Conservation (phyloP, 2,113 vertebrate species). For the Prionailurus viverrinus region DNA sequence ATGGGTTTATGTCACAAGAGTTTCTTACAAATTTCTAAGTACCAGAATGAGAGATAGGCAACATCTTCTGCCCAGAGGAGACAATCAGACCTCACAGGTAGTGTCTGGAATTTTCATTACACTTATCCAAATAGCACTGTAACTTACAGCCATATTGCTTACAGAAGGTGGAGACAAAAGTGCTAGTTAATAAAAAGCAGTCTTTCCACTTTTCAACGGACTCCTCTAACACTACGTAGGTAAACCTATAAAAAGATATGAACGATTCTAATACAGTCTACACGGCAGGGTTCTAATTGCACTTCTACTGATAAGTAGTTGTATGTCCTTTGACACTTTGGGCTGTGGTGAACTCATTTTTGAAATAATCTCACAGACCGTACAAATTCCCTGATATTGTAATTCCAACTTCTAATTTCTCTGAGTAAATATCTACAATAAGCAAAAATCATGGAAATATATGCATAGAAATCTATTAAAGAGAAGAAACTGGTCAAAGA, state of each 20-base stretch:
- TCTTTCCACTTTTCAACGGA: neutral
- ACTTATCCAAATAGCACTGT: neutral
- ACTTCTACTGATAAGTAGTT: neutral
- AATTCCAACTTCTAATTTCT: conserved; percentile 29
- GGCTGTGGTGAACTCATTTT: neutral
- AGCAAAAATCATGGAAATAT: neutral
- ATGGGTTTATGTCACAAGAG: neutral
- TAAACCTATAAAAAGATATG: neutral
- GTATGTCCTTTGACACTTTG: neutral
- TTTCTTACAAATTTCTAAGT: neutral
- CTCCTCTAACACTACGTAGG: neutral
- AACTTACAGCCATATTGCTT: neutral
- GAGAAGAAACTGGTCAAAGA: neutral
- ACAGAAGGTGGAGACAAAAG: neutral
- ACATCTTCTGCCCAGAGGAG: neutral
- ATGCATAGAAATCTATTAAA: neutral
- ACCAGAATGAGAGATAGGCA: neutral
- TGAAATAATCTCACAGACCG: neutral
- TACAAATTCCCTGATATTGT: neutral
- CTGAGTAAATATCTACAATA: neutral
- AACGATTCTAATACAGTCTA: neutral
- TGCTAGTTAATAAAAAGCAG: neutral
- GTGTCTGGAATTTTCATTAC: neutral
- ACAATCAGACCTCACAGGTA: neutral
- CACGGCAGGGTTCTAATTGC: neutral